Evolutionary conservation across 2,113 vertebrate genomes (phyloP).

Genomic region (Urocolius indicus): DNA sequence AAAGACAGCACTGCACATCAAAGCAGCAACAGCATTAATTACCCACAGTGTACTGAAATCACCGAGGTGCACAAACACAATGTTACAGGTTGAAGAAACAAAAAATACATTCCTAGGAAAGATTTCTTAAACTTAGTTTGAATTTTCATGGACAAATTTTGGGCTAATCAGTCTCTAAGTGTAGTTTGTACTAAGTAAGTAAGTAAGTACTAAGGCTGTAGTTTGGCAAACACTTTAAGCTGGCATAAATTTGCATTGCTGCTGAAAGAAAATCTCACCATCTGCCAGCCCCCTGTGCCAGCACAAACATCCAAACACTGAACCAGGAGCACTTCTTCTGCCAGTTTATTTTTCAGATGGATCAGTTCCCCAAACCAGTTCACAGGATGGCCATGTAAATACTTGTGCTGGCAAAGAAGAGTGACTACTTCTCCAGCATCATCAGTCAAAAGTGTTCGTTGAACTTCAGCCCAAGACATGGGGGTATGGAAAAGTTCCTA

Average conservation of each 20-base stretch:
- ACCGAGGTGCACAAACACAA: neutral
- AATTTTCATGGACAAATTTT: neutral
- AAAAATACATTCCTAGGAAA: neutral
- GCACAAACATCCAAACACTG: conserved; percentile 63
- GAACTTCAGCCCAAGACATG: neutral
- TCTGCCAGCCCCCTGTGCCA: conserved; percentile 54
- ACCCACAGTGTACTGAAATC: neutral
- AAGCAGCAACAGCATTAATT: neutral
- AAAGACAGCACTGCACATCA: neutral
- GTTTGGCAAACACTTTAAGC: conserved; percentile 55
- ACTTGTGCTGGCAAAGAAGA: conserved; percentile 42
- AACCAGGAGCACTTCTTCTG: conserved; percentile 60
- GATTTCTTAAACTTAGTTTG: neutral
- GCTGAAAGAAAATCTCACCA: conserved; percentile 66
- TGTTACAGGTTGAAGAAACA: neutral
- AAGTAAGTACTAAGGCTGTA: neutral
- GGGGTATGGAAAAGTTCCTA: neutral
- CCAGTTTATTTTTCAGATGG: conserved; percentile 59
- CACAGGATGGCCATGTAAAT: conserved; percentile 61
- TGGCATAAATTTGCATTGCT: conserved; percentile 64
- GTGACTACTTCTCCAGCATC: neutral
- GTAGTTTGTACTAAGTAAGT: neutral
- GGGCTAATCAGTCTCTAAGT: neutral
- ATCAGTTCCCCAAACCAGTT: conserved; percentile 56
- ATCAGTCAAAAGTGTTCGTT: neutral